These are phyloP conservation scores for Stenichneumon culpator DNA, from an alignment of 2,888 invertebrate genomes.

Conservation along the genomic window DNA sequence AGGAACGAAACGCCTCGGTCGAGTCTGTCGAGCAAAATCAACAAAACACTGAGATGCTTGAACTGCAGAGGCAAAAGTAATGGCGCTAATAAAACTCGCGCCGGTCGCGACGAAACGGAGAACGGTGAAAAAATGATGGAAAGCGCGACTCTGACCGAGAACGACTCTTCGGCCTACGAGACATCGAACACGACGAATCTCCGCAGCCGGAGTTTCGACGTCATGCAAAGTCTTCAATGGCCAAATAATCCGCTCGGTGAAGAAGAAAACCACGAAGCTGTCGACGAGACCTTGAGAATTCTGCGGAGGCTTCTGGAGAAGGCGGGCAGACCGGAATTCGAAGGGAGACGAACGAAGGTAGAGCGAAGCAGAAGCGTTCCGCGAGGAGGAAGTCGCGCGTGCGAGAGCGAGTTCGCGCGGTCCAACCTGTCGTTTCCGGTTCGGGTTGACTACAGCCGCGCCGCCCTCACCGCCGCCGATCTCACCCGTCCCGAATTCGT, in stretches of 20 bases:
- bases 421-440: conserved; percentile 59
- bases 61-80: neutral
- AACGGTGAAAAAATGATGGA: neutral
- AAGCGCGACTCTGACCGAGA: neutral
- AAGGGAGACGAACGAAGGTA: neutral
- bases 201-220: neutral
- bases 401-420: neutral
- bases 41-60: neutral
- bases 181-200: conserved; percentile 39
- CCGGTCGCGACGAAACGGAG: neutral
- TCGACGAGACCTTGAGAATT: conserved; percentile 21
- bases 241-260: neutral
- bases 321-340: neutral
- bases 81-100: neutral
- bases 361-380: conserved; percentile 58
- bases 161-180: conserved; percentile 36
- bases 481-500: conserved; percentile 69
- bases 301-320: conserved; percentile 35
- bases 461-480: conserved; percentile 57
- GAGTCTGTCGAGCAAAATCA: conserved; percentile 26
- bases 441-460: conserved; percentile 53
- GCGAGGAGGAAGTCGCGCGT: neutral
- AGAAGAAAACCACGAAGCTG: neutral
- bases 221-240: neutral
- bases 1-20: conserved; percentile 5